Evolutionary conservation across 2,888 invertebrate genomes (phyloP).

Genomic region (Thera obeliscata): DNA sequence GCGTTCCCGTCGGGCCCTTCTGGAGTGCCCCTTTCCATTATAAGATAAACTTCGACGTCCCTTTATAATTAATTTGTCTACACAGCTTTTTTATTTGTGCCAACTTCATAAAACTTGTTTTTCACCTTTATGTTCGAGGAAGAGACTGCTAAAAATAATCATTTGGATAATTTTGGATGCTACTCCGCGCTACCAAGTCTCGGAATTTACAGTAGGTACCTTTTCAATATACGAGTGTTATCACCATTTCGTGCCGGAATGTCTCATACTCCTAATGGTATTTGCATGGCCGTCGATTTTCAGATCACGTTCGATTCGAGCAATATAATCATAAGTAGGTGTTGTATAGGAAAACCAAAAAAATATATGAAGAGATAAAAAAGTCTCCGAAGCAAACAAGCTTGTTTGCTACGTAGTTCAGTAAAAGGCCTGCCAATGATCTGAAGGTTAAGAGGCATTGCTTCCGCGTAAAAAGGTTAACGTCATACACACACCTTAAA

Average conservation of each 20-base stretch:
- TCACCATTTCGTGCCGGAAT: slow-evolving; percentile 28
- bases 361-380: slow-evolving; percentile 12
- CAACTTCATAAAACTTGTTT: neutral
- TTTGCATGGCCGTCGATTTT: slow-evolving; percentile 29
- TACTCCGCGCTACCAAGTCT: neutral
- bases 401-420: slow-evolving; percentile 13
- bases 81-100: neutral
- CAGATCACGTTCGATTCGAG: slow-evolving; percentile 35
- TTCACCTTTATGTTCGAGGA: neutral
- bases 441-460: slow-evolving; percentile 58
- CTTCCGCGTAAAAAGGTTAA: slow-evolving; percentile 67
- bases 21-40: slow-evolving; percentile 54
- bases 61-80: slow-evolving; percentile 11
- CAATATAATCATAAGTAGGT: slow-evolving; percentile 16
- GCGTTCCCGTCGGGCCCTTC: slow-evolving; percentile 60
- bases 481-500: slow-evolving; percentile 38
- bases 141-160: too few relatives aligned
- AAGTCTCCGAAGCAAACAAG: neutral
- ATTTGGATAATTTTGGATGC: too few relatives aligned
- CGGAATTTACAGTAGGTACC: neutral
- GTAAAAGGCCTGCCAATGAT: slow-evolving; percentile 33
- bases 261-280: slow-evolving; percentile 20
- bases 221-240: slow-evolving; percentile 1
- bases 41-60: slow-evolving; percentile 43
- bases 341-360: too few relatives aligned